phyloP scores from a whole-genome alignment of 2,888 invertebrate genomes.

The Ceramica pisi region DNA sequence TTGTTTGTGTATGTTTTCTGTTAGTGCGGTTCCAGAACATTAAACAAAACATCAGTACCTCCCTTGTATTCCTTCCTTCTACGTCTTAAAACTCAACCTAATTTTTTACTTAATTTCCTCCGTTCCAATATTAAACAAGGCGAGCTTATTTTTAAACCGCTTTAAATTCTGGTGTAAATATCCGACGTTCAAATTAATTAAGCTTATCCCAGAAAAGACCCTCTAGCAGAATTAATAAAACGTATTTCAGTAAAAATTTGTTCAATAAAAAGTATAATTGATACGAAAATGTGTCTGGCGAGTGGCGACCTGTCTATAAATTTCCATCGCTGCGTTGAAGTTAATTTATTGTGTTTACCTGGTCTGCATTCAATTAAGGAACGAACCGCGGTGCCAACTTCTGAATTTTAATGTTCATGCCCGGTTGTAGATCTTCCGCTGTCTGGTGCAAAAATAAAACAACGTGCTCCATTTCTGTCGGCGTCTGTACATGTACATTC shows the following conservation, averaged over 20 bases:
- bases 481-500: conserved; percentile 36
- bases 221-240: conserved; percentile 49
- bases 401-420: conserved; percentile 71
- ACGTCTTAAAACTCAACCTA: background rate
- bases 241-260: conserved; percentile 49
- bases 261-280: conserved; percentile 56
- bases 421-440: conserved; percentile 40
- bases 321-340: conserved; percentile 48
- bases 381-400: conserved; percentile 56
- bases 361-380: conserved; percentile 62
- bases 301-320: conserved; percentile 46
- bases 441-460: conserved; percentile 56
- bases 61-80: background rate
- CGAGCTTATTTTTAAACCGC: conserved; percentile 29
- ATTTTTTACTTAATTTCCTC: conserved; percentile 10
- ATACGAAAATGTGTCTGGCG: conserved; percentile 41
- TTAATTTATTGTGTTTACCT: conserved; percentile 66
- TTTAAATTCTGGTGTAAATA: conserved; percentile 45
- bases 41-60: conserved; percentile 18
- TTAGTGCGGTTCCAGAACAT: conserved; percentile 4
- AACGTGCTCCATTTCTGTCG: conserved; percentile 49
- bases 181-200: conserved; percentile 59
- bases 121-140: conserved; percentile 19
- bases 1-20: conserved; percentile 27
- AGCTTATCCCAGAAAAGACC: conserved; percentile 44